Base-by-base conservation (phyloP, 1,140 invertebrate species). In the Drosophila malerkotliana region DNA sequence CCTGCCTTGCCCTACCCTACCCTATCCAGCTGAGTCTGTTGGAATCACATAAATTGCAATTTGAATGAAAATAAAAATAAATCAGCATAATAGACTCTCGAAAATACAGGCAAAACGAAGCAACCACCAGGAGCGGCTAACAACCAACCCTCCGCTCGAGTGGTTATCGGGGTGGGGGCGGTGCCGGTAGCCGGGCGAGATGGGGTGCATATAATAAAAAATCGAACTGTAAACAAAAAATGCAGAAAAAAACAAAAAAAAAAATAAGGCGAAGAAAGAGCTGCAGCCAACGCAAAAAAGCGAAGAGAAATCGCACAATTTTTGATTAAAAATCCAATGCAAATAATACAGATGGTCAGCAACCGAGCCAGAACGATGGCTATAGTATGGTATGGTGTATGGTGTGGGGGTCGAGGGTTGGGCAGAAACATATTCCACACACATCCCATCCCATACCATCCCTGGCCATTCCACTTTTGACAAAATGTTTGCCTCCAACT, bases 1-100 rank as follows among this genome's bases (percentile, higher is more conserved):
- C 69, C 14, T 6, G 9, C 8, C 9, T 0, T 32, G 32, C 7
- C 32, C 9, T 32, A 8, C 32, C 32, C 32, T 8, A 9, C 30
- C 18, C 18, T 18, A 18, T 18, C 30, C 30, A 32, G 8, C 9
- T 8, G 7, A 32, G 12, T 12, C 41, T 9, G 26, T 6, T 28
- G 0, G 41, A n/a, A 10, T 57, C 66, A 62, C 75, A 82, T 82
- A 82, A 87, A 88, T 88, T 82, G 82, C 83, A 82, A 88, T 88
- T 66, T 72, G 81, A 82, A 79, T 88, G 67, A 79, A 83, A 79
- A 87, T 87, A 72, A 58, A 87, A 88, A 87, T 88, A 87, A 87
- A 87, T 87, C 83, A 87, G 60, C 83, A 87, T 87, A 87, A 87
- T 87, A 87, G 76, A 88, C 79, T 82, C 60, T 63, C 58, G 73